Evolutionary conservation across 2,888 invertebrate genomes (phyloP).

Genomic region (Graphium colonna): DNA sequence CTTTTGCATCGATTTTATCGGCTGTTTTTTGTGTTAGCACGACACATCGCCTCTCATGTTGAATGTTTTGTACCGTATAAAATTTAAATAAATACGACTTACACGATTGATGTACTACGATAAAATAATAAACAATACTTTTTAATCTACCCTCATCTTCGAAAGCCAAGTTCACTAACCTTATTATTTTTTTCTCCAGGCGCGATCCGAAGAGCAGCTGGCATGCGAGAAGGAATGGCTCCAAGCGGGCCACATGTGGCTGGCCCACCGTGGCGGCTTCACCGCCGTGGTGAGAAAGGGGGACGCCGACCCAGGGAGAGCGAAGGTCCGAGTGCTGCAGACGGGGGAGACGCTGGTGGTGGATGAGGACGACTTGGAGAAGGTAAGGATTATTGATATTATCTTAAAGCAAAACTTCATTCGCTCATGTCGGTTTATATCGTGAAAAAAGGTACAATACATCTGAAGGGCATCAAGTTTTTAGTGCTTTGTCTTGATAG

Average conservation of each 20-base stretch:
- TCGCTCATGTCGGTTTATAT: not conserved
- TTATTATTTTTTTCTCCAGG: conserved; percentile 58
- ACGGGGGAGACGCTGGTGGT: conserved; percentile 92
- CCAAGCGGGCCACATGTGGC: conserved; percentile 90
- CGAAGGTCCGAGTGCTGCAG: conserved; percentile 87
- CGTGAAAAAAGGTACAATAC: not conserved
- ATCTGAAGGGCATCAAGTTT: not conserved
- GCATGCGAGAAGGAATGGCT: conserved; percentile 84
- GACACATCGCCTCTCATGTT: no score
- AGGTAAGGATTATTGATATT: conserved; percentile 84
- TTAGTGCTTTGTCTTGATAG: not conserved
- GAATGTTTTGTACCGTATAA: no score
- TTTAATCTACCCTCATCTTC: not conserved
- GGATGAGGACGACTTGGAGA: conserved; percentile 97
- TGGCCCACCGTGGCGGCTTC: conserved; percentile 96
- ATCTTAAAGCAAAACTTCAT: not conserved
- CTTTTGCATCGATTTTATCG: no score
- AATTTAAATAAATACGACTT: no score
- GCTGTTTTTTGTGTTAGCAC: no score
- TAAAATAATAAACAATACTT: no score
- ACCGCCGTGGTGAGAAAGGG: conserved; percentile 89
- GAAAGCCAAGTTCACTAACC: no score
- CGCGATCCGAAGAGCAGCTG: conserved; percentile 83
- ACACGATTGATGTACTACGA: no score
- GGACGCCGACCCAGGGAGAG: conserved; percentile 84